phyloP scores from a whole-genome alignment of 2,113 vertebrate genomes.

The Machaerirhynchus nigripectus region DNA sequence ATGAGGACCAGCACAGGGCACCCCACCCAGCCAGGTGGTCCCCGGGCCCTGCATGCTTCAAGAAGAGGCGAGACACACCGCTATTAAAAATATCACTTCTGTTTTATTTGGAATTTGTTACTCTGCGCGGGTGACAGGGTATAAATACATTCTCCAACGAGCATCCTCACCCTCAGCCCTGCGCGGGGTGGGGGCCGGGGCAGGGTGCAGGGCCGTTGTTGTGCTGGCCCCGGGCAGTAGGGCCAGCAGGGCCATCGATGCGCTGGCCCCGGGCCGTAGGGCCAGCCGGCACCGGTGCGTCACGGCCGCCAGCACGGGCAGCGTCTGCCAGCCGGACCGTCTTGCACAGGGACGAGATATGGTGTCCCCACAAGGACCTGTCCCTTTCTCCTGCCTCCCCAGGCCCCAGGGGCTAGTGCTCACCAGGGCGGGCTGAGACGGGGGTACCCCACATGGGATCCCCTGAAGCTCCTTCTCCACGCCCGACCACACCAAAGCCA shows the following conservation, averaged over 20 bases:
- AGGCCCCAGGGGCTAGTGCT: not conserved
- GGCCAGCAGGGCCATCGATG: not conserved
- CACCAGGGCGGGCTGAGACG: not conserved
- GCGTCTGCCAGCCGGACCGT: slow-evolving; percentile 53
- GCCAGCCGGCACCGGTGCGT: slow-evolving; percentile 33
- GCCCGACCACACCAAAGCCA: not conserved
- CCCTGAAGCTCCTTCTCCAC: not conserved
- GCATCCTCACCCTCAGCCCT: slow-evolving; percentile 24
- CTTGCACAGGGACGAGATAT: not conserved
- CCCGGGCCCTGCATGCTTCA: fast-evolving
- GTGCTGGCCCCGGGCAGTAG: not conserved
- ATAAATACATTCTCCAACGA: slow-evolving; percentile 67
- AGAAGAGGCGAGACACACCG: not conserved
- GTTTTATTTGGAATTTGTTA: slow-evolving; percentile 68
- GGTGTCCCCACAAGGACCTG: not conserved
- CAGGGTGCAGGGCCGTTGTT: not conserved
- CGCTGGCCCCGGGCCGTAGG: not conserved
- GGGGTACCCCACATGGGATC: not conserved
- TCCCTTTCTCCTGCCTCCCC: not conserved
- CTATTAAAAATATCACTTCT: slow-evolving; percentile 70
- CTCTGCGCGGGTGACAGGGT: slow-evolving; percentile 53
- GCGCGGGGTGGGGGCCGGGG: fast-evolving
- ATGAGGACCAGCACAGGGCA: not conserved
- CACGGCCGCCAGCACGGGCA: slow-evolving; percentile 46
- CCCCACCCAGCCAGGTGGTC: not conserved